A percentile compares a stretch with the other conserved stretches of the same genome.
phyloP scores from a whole-genome alignment of 92 coral and sea anemone species.

The Porites evermanni region DNA sequence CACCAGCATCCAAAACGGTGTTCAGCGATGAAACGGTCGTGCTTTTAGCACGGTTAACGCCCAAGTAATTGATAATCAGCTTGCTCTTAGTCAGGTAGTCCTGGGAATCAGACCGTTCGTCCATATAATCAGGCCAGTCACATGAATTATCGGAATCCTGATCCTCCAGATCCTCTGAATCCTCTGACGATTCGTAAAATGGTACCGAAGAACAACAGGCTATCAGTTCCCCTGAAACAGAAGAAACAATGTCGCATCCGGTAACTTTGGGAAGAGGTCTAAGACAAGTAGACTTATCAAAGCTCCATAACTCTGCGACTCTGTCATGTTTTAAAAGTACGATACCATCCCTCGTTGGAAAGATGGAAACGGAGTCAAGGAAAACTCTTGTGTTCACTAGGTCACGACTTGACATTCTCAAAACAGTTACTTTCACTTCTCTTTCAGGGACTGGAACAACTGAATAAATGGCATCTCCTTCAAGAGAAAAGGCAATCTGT shows the following conservation, averaged over 20 bases:
- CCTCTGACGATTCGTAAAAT: background rate
- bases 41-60: too few species aligned
- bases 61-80: too few species aligned
- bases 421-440: background rate
- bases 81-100: too few species aligned
- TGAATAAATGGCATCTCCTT: too few species aligned
- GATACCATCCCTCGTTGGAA: background rate
- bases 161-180: background rate
- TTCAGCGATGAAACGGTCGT: too few species aligned
- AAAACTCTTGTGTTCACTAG: background rate
- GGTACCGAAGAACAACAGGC: background rate
- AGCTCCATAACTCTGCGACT: conserved; percentile 11
- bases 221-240: background rate
- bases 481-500: too few species aligned
- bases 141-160: too few species aligned
- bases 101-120: background rate
- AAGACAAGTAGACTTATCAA: background rate
- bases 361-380: background rate
- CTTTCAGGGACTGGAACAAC: too few species aligned
- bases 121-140: background rate
- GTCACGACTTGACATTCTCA: conserved; percentile 5
- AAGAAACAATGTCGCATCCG: background rate
- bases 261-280: background rate
- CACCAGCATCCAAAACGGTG: too few species aligned
- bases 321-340: background rate